Evolutionary conservation across 2,797 vertebrate genomes (phyloP), one percentile per base, ranked within the genome.

Genomic region (Cyprinodon diabolis): DNA sequence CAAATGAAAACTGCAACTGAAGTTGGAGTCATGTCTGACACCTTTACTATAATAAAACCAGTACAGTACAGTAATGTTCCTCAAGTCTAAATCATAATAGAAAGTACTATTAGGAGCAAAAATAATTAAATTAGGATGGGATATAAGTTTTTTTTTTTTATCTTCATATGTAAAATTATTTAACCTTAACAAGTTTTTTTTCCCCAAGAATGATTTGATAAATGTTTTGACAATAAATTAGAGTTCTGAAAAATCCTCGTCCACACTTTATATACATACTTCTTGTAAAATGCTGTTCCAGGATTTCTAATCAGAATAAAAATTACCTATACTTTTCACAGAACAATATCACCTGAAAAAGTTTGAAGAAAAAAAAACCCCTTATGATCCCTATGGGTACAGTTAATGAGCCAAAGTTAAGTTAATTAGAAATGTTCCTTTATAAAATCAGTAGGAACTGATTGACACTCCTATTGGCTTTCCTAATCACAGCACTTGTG

Each of bases 1-100:
- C 56, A 69, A 86, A 71, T 45, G 69, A 47, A 77, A 82, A 72
- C 77, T 72, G 45, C 52, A 65, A 71, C 73, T 74, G 79, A 84
- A 79, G 25, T 55, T 57, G 6, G 37, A 37, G 56, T 49, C 17
- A 82, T 79, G 72, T 82, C 70, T 63, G 67, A 85, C 75, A 74
- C 51, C 56, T 63, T 63, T 30, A 66, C 73, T 51, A 49, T 63
- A 68, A 48, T 68, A 78, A 69, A 78, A 40, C 10, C 37, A 65
- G 14, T 25, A 68, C 58, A 40, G 7, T 37, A 55, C 35, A 55
- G 30, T 55, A 54, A 43, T 55, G 51, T 37, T 68, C 51, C 25
- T 67, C 8, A 11, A 19, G 47, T 67, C 14, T 11, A 67, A 67
- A 15, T 14, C 65, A 30, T 14, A 4, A 30, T 8, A 14, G 17